Conservation (phyloP, 2,888 invertebrate species). For the Caenorhabditis plicata region DNA sequence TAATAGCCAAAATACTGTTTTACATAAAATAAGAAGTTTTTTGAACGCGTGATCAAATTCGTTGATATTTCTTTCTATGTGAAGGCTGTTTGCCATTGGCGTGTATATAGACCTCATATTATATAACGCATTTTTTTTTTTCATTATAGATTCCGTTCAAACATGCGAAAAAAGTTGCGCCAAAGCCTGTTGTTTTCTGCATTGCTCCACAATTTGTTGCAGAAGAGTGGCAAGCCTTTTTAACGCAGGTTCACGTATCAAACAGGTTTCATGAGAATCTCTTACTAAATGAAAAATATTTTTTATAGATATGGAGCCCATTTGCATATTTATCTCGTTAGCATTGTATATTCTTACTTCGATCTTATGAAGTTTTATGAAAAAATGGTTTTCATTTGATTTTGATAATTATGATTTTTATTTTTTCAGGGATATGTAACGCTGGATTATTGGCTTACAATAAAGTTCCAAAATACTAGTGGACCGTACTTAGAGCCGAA, state of each 20-base stretch:
- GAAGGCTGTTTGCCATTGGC: too few species aligned
- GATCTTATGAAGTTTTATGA: constrained; percentile 8
- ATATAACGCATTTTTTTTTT: not conserved
- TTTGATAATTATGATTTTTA: not conserved
- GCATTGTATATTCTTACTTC: constrained; percentile 5
- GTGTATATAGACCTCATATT: not conserved
- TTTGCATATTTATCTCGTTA: constrained; percentile 9
- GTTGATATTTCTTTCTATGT: too few species aligned
- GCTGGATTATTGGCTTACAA: constrained; percentile 34
- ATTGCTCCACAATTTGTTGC: constrained; percentile 11
- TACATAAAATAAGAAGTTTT: not conserved
- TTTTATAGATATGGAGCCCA: constrained; percentile 6
- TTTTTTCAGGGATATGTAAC: constrained; percentile 16
- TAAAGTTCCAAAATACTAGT: constrained; percentile 21
- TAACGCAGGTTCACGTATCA: constrained; percentile 8
- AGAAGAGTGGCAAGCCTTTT: constrained; percentile 11
- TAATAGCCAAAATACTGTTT: too few species aligned
- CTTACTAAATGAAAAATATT: too few species aligned
- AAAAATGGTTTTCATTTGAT: not conserved
- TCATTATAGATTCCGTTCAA: constrained; percentile 6
- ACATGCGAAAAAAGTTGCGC: not conserved
- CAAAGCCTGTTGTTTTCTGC: constrained; percentile 8
- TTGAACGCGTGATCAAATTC: too few species aligned
- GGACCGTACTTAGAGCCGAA: constrained; percentile 38
- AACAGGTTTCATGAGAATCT: too few species aligned